A percentile compares a stretch with the other conserved stretches of the same genome.
Conservation (phyloP, 2,888 invertebrate genomes). For the Ptilodon capucinus region DNA sequence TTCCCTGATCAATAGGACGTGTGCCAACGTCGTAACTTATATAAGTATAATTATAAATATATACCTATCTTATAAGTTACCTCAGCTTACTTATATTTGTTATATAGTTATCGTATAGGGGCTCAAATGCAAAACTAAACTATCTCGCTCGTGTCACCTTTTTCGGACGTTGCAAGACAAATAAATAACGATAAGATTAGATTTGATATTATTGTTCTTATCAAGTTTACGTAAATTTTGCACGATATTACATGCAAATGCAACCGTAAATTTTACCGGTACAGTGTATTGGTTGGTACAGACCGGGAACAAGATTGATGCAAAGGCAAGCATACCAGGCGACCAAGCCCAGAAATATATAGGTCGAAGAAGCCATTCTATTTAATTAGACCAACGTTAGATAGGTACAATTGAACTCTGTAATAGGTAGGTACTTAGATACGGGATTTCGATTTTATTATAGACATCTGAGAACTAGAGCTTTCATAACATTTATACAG, state of each 20-base stretch:
- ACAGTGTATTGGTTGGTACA: too few relatives aligned
- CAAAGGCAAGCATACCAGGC: conserved; percentile 14
- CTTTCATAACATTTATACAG: too few relatives aligned
- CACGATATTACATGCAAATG: conserved; percentile 4
- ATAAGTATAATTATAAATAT: too few relatives aligned
- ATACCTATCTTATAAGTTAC: too few relatives aligned
- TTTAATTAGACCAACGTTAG: too few relatives aligned
- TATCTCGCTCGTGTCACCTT: background rate
- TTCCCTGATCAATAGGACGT: conserved; percentile 24
- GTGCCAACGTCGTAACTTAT: conserved; percentile 1
- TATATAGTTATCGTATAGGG: background rate
- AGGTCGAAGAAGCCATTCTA: conserved; percentile 52
- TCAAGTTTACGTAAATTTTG: conserved; percentile 6
- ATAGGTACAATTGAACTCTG: too few relatives aligned
- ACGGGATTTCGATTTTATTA: too few relatives aligned
- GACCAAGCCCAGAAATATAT: conserved; percentile 37
- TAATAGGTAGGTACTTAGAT: too few relatives aligned
- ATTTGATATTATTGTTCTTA: conserved; percentile 18
- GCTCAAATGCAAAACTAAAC: background rate
- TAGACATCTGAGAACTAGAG: too few relatives aligned
- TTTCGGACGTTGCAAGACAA: background rate
- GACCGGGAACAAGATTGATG: background rate
- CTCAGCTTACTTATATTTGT: too few relatives aligned
- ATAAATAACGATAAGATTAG: conserved; percentile 29
- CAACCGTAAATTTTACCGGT: conserved; percentile 6